Base-by-base conservation (phyloP, 2,797 vertebrate species). In the Chrysocyon brachyurus region DNA sequence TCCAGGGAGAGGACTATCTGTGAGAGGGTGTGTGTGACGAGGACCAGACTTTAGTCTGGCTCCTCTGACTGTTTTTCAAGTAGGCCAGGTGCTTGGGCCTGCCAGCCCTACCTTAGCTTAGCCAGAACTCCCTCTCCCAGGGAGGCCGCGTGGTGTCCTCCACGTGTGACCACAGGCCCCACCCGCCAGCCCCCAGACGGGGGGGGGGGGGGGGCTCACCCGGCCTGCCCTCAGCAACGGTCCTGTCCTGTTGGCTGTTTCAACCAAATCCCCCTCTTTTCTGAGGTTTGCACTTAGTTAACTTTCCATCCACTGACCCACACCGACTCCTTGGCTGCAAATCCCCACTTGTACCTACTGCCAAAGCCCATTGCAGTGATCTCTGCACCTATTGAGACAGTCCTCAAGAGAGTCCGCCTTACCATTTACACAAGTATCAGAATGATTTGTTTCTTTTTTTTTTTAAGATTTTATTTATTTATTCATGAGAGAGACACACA, bases 201-300 rank as follows among this genome's bases (percentile, higher is more conserved):
- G 17, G 64, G 87, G 33, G 33, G n/a, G 49, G 21, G 24, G 2
- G 0, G 1, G 0, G 1, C 11, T 26, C 40, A 9, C 31, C 28
- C 2, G 46, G 36, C 31, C 79, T 49, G 33, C 61, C 88, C 40
- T 61, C 28, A 54, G 26, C 54, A 40, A 72, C 63, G 33, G 22
- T 77, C 54, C 15, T n/a, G 28, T 77, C 54, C 15, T n/a, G 28
- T 77, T 5, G 26, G 56, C 73, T 11, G 1, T 40, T 86, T 81
- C 12, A 56, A 75, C 19, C 31, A 21, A 72, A 31, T 12, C 49
- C 21, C 56, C 28, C 11, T 33, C 14, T 28, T 3, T 14, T 7
- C 0, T 33, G 9, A 52, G 3, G 21, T 54, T 87, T 52, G 73
- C 16, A 22, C 72, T 17, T 31, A 8, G 40, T 56, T 46, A n/a